Conservation (phyloP, 2,113 vertebrate species). For the Hyla sarda region DNA sequence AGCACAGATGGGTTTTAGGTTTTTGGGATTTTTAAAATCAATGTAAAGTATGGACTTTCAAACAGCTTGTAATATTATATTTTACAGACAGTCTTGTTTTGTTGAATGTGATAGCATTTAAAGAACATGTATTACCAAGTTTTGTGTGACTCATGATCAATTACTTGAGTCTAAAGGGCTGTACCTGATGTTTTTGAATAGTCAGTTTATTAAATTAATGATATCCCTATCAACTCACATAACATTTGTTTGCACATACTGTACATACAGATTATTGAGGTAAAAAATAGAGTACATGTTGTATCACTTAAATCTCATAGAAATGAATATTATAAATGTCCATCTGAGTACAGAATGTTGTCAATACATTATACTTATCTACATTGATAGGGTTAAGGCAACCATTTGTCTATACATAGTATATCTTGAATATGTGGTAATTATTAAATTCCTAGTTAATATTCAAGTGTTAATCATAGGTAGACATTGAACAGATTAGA, state of each 20-base stretch:
- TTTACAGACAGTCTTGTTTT: background rate
- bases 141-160: background rate
- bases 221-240: background rate
- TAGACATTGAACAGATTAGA: too few species aligned
- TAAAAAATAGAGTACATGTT: background rate
- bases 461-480: too few species aligned
- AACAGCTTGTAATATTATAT: background rate
- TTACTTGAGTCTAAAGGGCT: background rate
- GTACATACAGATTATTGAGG: background rate
- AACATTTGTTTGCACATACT: background rate
- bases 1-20: background rate
- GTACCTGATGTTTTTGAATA: background rate
- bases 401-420: too few species aligned
- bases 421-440: too few species aligned
- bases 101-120: background rate
- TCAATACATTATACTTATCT: background rate
- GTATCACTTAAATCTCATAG: background rate
- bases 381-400: too few species aligned
- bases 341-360: background rate
- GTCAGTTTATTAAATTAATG: background rate
- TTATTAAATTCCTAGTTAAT: too few species aligned
- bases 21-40: background rate
- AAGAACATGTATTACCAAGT: background rate
- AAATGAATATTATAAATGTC: background rate
- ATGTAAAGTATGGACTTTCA: background rate